These are phyloP conservation scores for Heliconius ismenius DNA, from an alignment of 2,888 invertebrate genomes.

Conservation along the genomic window DNA sequence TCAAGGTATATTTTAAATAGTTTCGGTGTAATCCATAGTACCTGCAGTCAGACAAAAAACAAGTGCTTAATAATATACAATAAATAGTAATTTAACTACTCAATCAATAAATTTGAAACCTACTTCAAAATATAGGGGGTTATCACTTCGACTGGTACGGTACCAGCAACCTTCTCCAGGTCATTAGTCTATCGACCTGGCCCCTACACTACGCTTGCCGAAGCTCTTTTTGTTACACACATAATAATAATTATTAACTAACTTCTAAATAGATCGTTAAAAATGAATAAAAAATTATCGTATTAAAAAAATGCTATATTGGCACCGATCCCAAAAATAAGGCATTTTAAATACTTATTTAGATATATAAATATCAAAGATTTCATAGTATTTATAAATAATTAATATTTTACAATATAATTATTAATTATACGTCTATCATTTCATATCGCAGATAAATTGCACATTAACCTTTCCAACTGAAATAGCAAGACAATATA, in stretches of 20 bases:
- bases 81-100: too few relatives aligned
- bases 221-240: too few relatives aligned
- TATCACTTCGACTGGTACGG: too few relatives aligned
- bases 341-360: not conserved
- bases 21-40: not conserved
- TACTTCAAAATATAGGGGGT: too few relatives aligned
- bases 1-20: too few relatives aligned
- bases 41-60: too few relatives aligned
- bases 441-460: constrained; percentile 30
- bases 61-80: too few relatives aligned
- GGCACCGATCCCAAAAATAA: not conserved
- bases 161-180: not conserved
- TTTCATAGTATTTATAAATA: not conserved
- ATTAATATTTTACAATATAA: not conserved
- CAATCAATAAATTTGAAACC: too few relatives aligned
- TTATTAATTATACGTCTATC: constrained; percentile 14
- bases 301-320: not conserved
- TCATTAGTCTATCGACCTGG: not conserved
- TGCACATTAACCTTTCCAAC: constrained; percentile 32
- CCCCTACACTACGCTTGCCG: too few relatives aligned
- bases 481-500: constrained; percentile 26
- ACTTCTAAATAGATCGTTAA: too few relatives aligned
- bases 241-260: not conserved
- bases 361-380: not conserved
- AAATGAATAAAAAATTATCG: not conserved